phyloP scores from a whole-genome alignment of 2,888 invertebrate species.

The Suillia variegata region DNA sequence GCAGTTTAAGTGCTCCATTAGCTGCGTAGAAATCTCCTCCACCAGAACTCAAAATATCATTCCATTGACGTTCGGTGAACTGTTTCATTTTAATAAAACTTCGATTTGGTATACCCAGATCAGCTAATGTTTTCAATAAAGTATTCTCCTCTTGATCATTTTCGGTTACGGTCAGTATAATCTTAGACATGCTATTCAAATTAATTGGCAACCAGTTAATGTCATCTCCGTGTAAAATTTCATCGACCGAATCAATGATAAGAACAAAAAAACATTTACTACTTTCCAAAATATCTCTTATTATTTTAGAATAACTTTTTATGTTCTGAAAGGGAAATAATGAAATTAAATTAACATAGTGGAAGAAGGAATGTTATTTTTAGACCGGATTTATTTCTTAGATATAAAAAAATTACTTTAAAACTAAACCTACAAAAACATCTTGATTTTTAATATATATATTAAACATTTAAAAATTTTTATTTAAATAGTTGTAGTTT shows the following conservation, averaged over 20 bases:
- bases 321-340: conserved; percentile 66
- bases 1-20: conserved; percentile 55
- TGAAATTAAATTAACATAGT: too few species aligned
- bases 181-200: conserved; percentile 75
- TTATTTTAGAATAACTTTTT: conserved; percentile 70
- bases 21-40: conserved; percentile 58
- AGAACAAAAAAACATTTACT: conserved; percentile 69
- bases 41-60: conserved; percentile 56
- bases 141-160: conserved; percentile 30
- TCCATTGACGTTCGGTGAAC: conserved; percentile 58
- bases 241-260: conserved; percentile 78
- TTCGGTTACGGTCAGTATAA: conserved; percentile 69
- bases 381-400: too few species aligned
- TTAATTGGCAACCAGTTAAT: conserved; percentile 78
- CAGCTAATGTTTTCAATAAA: conserved; percentile 41
- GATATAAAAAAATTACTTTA: too few species aligned
- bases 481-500: too few species aligned
- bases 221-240: conserved; percentile 60
- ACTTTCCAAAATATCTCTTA: conserved; percentile 57
- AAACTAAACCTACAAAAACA: too few species aligned
- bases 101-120: conserved; percentile 48
- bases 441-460: background rate
- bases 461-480: too few species aligned
- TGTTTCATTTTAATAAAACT: conserved; percentile 53
- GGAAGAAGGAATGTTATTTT: too few species aligned